Conservation (phyloP, 2,113 vertebrate genomes). For the Caretta caretta region DNA sequence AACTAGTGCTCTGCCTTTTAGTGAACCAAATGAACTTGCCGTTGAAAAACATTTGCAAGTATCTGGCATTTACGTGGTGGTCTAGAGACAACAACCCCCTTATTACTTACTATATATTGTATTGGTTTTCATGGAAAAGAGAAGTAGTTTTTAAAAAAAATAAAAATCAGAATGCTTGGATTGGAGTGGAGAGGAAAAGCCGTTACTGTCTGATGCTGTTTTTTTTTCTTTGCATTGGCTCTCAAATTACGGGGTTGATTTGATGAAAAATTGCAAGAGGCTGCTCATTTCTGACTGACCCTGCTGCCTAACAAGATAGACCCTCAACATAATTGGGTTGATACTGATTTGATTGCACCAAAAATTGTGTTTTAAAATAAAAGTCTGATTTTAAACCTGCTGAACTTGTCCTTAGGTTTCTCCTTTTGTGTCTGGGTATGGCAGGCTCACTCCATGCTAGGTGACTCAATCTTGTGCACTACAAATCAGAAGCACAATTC, state of each 20-base stretch:
- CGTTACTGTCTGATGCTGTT: constrained; percentile 50
- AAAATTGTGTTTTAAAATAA: constrained; percentile 55
- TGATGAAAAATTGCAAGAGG: constrained; percentile 74
- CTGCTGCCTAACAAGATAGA: constrained; percentile 70
- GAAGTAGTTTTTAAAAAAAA: constrained; percentile 58
- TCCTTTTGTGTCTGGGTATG: constrained; percentile 40
- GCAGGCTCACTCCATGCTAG: constrained; percentile 17
- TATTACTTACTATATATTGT: constrained; percentile 47
- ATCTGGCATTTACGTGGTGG: constrained; percentile 51
- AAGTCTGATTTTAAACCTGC: constrained; percentile 54
- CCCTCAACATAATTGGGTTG: constrained; percentile 74
- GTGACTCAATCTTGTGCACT: constrained; percentile 36
- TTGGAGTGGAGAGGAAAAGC: constrained; percentile 41
- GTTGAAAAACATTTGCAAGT: neutral
- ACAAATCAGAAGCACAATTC: neutral
- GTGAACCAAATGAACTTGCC: constrained; percentile 7
- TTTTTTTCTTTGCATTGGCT: constrained; percentile 74
- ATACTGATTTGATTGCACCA: constrained; percentile 69
- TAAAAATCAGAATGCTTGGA: neutral
- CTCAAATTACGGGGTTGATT: constrained; percentile 72
- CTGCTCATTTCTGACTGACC: constrained; percentile 76
- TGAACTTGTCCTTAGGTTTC: constrained; percentile 42
- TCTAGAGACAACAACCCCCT: constrained; percentile 46
- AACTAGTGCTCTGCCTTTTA: constrained; percentile 32
- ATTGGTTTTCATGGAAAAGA: constrained; percentile 41